A percentile compares a stretch with the other conserved stretches of the same genome.
These are phyloP conservation scores for Paedocypris micromegethes DNA, from an alignment of 2,797 vertebrate species.

Conservation along the genomic window DNA sequence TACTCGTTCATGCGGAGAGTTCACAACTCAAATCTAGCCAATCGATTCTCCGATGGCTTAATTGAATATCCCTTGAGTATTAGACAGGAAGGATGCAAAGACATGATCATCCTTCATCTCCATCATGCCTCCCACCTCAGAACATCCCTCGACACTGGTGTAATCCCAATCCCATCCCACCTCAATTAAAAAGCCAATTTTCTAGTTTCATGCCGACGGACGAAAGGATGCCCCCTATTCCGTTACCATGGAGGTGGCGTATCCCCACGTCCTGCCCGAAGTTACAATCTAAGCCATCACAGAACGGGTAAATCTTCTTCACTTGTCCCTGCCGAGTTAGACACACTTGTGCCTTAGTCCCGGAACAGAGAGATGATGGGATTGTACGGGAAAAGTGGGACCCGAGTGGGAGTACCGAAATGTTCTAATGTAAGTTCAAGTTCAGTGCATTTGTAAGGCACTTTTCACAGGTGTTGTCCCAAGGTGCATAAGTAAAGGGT, in stretches of 20 bases:
- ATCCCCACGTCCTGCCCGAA: constrained; percentile 74
- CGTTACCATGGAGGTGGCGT: constrained; percentile 72
- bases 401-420: no score
- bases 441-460: no score
- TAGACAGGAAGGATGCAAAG: constrained; percentile 9
- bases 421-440: no score
- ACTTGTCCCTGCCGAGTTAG: constrained; percentile 38
- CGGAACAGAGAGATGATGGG: background rate
- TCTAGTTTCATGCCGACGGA: constrained; percentile 74
- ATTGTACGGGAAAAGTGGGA: no score
- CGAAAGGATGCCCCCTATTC: constrained; percentile 69
- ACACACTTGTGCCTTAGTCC: constrained; percentile 37
- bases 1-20: no score
- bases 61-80: no score
- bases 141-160: constrained; percentile 56
- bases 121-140: constrained; percentile 48
- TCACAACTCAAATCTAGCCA: no score
- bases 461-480: no score
- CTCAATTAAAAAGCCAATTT: constrained; percentile 57
- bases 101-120: constrained; percentile 53
- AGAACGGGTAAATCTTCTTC: constrained; percentile 67
- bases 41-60: no score
- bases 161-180: constrained; percentile 39
- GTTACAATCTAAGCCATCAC: constrained; percentile 70
- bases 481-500: no score